Evolutionary conservation across 2,113 vertebrate species (phyloP).

Genomic region (Sturnira hondurensis): DNA sequence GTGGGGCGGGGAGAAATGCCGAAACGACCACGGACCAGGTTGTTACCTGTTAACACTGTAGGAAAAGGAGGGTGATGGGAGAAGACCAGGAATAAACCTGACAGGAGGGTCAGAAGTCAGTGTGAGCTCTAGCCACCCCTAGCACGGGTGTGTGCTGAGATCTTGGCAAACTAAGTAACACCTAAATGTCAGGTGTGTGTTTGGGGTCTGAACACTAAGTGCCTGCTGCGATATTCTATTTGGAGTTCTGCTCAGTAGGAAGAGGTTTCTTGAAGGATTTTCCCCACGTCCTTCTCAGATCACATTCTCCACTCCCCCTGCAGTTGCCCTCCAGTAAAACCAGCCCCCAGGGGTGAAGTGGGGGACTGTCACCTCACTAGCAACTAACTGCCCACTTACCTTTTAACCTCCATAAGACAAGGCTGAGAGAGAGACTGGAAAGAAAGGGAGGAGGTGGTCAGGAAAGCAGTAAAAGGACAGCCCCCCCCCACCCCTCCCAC

Average conservation of each 20-base stretch:
- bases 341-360: neutral
- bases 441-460: too few species aligned
- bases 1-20: fast-evolving
- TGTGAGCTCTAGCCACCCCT: fast-evolving
- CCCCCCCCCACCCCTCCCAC: fast-evolving
- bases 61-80: neutral
- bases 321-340: neutral
- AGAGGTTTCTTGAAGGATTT: neutral
- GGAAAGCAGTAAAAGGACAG: neutral
- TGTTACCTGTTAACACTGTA: neutral
- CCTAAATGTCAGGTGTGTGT: neutral
- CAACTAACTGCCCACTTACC: neutral
- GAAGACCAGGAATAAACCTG: neutral
- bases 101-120: neutral
- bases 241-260: neutral
- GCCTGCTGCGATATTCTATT: too few species aligned
- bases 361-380: neutral
- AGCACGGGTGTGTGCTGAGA: fast-evolving
- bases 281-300: neutral
- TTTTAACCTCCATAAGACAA: neutral
- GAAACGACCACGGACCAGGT: neutral
- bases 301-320: too few species aligned
- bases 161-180: neutral
- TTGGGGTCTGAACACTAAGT: neutral
- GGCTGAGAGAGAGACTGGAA: neutral